Evolutionary conservation across 2,888 invertebrate species (phyloP), one percentile per base, ranked within the genome.

Genomic region (Strigamia crassipes): DNA sequence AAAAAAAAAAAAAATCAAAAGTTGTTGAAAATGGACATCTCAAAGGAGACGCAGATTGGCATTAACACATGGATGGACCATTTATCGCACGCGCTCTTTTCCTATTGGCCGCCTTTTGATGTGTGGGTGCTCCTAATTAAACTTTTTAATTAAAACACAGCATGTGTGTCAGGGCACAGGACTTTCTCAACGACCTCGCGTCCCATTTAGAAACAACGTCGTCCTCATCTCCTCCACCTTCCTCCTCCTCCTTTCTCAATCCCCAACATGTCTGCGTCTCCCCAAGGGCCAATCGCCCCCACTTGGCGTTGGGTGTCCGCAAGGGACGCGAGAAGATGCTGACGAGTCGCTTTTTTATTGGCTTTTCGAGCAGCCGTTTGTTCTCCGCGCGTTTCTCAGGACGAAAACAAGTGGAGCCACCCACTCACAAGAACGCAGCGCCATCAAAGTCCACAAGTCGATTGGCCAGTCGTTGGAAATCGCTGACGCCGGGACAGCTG

Each of bases 321-420:
- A 66, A 66, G 66, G 66, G 66, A 66, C 66, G 66, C 66, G 66
- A 78, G 42, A 38, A 78, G 42, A 41, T 51, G 80, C 80, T 80
- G 80, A 80, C 80, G 80, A 51, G 51, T 38, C 80, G 51, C 80
- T 27, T 80, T 80, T 80, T 80, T 80, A 80, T 80, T 80, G 80
- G 46, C 80, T 80, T 51, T 80, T 80, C 46, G 46, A 51, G 42
- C 42, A 27, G 80, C 51, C 51, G 80, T 80, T 51, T 42, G 80
- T 51, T 42, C 31, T 27, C 51, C 46, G 42, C 51, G 46, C 51
- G 51, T 51, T 51, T 31, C 80, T 78, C 78, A 42, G 13, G 78
- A 42, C 46, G 42, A 80, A 80, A 80, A 80, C 80, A 80, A 80
- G 80, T 51, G 31, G 42, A 78, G 78, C 38, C 38, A 78, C 78